Percentiles rank a stretch among this genome's conserved stretches.
phyloP scores from a whole-genome alignment of 2,888 invertebrate species.

The Iselma pallidipennis region DNA sequence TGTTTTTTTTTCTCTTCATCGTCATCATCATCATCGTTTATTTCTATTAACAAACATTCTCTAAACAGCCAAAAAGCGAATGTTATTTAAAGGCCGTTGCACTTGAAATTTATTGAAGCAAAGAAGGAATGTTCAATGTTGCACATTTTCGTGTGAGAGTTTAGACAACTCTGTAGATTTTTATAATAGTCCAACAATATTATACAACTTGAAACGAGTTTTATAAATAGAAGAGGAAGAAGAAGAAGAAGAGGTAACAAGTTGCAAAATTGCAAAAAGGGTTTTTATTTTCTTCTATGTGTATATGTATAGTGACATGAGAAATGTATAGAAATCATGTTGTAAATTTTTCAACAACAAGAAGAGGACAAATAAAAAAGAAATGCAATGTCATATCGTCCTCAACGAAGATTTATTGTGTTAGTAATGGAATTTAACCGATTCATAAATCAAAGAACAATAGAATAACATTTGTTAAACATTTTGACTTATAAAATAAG shows the following conservation, averaged over 20 bases:
- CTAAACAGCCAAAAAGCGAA: constrained; percentile 13
- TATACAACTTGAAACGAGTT: not conserved
- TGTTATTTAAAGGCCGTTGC: constrained; percentile 18
- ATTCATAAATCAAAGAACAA: not conserved
- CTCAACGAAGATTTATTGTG: not conserved
- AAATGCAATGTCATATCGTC: not conserved
- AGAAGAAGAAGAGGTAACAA: not conserved
- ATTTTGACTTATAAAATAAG: not conserved
- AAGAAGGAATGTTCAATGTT: not conserved
- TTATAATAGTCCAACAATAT: no score
- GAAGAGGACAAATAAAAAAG: not conserved
- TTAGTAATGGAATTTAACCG: not conserved
- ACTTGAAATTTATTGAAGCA: constrained; percentile 18
- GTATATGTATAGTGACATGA: not conserved
- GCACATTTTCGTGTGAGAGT: not conserved
- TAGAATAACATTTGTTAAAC: not conserved
- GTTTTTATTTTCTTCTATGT: not conserved
- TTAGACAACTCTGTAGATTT: no score
- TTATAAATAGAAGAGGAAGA: not conserved
- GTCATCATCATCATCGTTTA: not conserved
- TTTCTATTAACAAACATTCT: constrained; percentile 9
- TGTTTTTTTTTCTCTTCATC: not conserved
- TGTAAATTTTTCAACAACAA: not conserved
- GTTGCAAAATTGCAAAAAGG: not conserved
- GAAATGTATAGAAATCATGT: not conserved